Conservation (phyloP, 2,888 invertebrate species). For the Cantharis nigra region DNA sequence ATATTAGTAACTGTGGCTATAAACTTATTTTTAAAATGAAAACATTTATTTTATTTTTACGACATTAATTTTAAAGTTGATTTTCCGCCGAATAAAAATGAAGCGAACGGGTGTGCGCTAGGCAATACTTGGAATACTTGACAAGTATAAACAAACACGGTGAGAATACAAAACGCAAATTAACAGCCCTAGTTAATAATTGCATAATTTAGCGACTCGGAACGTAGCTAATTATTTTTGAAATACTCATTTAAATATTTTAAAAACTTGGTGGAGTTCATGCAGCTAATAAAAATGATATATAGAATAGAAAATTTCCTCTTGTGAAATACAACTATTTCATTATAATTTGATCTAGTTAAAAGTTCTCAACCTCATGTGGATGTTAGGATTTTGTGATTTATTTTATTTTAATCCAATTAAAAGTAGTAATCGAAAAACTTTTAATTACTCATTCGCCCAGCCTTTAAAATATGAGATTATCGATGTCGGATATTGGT, state of each 20-base stretch:
- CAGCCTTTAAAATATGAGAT: background rate
- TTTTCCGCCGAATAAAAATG: too few relatives aligned
- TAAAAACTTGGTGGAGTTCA: background rate
- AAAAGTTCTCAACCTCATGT: background rate
- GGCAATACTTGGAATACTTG: background rate
- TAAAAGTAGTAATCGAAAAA: background rate
- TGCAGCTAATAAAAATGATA: background rate
- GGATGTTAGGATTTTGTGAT: background rate
- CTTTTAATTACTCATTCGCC: background rate
- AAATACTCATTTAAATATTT: background rate
- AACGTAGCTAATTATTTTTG: background rate
- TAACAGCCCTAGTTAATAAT: background rate
- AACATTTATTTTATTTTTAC: too few relatives aligned
- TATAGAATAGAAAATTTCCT: background rate
- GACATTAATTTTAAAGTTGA: too few relatives aligned
- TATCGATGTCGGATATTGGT: background rate
- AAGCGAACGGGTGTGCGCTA: background rate
- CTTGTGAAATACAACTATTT: too few relatives aligned
- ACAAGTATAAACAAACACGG: background rate
- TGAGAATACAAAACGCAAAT: background rate
- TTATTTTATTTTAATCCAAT: background rate
- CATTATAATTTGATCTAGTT: background rate
- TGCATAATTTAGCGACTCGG: background rate
- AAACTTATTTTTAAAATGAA: background rate
- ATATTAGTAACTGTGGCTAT: background rate